phyloP scores from a whole-genome alignment of 2,113 vertebrate species.

The Actenoides hombroni region DNA sequence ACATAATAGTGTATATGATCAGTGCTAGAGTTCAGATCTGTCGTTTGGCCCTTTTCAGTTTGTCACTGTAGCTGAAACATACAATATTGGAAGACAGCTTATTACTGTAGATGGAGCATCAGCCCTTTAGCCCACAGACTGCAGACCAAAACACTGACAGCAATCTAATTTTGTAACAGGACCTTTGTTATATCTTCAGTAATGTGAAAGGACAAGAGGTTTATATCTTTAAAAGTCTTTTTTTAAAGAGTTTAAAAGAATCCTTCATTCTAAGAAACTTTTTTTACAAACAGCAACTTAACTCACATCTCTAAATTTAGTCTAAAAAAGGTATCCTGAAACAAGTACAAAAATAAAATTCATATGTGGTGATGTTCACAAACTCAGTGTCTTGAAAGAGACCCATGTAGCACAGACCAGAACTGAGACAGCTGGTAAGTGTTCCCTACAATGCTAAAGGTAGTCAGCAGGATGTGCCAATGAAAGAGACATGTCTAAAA shows the following conservation, averaged over 20 bases:
- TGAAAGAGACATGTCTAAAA: background rate
- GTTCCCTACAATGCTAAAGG: background rate
- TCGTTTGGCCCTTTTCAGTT: background rate
- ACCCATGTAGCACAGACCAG: fast-evolving
- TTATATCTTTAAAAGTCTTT: background rate
- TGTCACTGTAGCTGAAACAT: background rate
- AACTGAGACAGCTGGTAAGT: background rate
- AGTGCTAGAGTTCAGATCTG: background rate
- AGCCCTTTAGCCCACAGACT: background rate
- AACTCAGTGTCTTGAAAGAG: background rate
- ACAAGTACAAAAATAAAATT: background rate
- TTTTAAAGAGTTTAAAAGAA: background rate
- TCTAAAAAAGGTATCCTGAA: background rate
- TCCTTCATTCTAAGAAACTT: background rate
- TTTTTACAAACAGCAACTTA: background rate
- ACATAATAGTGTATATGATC: background rate
- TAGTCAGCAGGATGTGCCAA: background rate
- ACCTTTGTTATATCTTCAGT: background rate
- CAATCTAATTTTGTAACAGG: background rate
- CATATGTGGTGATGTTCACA: background rate
- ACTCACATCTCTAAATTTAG: background rate
- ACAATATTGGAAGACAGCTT: background rate
- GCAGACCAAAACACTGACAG: background rate
- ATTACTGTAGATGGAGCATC: background rate
- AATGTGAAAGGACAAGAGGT: background rate